Conservation (phyloP, 1,140 invertebrate genomes). For the Papilio aristodemus region DNA sequence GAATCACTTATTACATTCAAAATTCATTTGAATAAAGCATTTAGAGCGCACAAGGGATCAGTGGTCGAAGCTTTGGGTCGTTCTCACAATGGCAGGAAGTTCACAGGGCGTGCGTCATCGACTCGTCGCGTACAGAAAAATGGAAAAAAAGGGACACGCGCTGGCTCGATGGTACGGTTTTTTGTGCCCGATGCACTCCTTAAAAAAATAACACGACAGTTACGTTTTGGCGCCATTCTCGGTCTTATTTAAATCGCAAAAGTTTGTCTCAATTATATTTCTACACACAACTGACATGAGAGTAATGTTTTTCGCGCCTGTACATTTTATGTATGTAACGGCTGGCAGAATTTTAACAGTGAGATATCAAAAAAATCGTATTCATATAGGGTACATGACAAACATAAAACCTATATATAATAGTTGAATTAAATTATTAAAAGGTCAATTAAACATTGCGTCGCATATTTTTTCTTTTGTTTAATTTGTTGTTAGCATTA, state of each 20-base stretch:
- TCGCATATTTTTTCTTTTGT: no score
- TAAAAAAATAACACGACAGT: conserved; percentile 8
- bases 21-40: conserved; percentile 19
- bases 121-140: conserved; percentile 11
- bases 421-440: no score
- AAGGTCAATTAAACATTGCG: no score
- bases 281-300: not conserved
- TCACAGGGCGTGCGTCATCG: conserved; percentile 34
- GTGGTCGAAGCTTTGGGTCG: conserved; percentile 12
- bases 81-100: conserved; percentile 35
- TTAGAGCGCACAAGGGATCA: not conserved
- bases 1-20: not conserved
- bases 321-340: no score
- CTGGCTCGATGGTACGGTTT: conserved; percentile 9
- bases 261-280: not conserved
- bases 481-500: not conserved
- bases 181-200: conserved; percentile 8
- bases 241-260: no score
- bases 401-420: no score
- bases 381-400: no score
- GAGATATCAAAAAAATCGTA: no score
- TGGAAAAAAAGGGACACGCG: conserved; percentile 31
- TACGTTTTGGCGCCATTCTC: conserved; percentile 18
- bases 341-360: no score
- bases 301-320: no score